Conservation (phyloP, 2,797 vertebrate genomes). For the Hydrocynus forskahlii region DNA sequence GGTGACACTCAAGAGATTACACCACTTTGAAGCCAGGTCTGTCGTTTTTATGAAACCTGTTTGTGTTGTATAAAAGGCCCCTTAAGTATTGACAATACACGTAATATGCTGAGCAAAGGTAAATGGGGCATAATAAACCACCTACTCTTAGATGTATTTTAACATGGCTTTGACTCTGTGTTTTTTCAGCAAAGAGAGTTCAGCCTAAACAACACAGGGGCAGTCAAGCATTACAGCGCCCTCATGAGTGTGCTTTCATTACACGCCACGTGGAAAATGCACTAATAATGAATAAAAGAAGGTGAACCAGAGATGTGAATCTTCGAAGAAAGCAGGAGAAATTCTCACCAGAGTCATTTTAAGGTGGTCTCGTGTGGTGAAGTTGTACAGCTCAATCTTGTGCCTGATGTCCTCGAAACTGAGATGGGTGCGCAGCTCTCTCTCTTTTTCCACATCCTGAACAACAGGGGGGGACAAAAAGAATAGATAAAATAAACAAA, state of each 20-base stretch:
- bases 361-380: conserved; percentile 88
- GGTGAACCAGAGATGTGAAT: too few relatives aligned
- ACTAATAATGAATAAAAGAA: not conserved
- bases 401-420: conserved; percentile 91
- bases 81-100: too few relatives aligned
- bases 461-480: conserved; percentile 53
- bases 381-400: conserved; percentile 91
- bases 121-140: not conserved
- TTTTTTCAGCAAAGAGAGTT: too few relatives aligned
- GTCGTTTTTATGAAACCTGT: too few relatives aligned
- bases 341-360: conserved; percentile 88
- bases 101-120: too few relatives aligned
- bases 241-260: not conserved
- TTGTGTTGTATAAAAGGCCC: too few relatives aligned
- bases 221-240: not conserved
- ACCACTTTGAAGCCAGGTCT: too few relatives aligned
- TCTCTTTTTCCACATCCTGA: conserved; percentile 94
- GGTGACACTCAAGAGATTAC: too few relatives aligned
- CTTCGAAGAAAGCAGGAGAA: not conserved
- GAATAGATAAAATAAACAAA: not conserved
- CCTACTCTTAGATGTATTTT: too few relatives aligned
- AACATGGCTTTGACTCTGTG: too few relatives aligned
- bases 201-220: too few relatives aligned
- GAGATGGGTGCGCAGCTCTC: conserved; percentile 85
- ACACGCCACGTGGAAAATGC: not conserved